These are phyloP conservation scores for Eupithecia subfuscata DNA, from an alignment of 2,888 invertebrate species.

Conservation along the genomic window DNA sequence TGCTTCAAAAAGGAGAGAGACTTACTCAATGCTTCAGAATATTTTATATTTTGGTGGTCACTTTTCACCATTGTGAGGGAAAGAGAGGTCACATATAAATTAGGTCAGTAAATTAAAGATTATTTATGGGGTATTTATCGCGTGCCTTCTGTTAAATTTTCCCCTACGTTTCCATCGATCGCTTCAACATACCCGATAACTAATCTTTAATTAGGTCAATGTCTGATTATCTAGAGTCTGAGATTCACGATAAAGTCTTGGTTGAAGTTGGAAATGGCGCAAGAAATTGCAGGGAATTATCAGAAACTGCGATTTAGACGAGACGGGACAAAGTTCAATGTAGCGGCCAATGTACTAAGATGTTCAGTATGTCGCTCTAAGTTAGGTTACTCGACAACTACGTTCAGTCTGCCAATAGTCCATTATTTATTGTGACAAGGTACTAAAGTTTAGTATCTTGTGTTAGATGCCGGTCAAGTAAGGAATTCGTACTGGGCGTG, in stretches of 20 bases:
- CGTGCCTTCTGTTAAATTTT: too few relatives aligned
- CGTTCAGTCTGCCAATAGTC: neutral
- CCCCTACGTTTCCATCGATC: too few relatives aligned
- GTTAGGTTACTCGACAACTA: neutral
- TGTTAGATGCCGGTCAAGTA: neutral
- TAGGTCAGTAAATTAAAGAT: too few relatives aligned
- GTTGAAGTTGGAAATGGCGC: neutral
- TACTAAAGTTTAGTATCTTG: neutral
- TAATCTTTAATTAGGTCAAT: neutral
- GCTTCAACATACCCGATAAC: too few relatives aligned
- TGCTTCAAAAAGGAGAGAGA: neutral
- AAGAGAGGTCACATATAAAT: too few relatives aligned
- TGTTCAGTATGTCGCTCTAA: neutral
- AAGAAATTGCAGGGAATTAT: neutral
- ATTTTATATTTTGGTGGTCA: neutral
- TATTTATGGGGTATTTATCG: too few relatives aligned
- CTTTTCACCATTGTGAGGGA: neutral
- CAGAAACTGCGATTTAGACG: neutral
- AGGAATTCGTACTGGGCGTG: conserved; percentile 9
- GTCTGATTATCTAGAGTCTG: neutral
- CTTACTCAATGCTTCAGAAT: neutral
- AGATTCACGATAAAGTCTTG: neutral
- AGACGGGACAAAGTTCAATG: neutral
- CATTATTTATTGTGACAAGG: neutral
- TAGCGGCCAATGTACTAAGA: neutral